phyloP scores from a whole-genome alignment of 2,113 vertebrate genomes.

The Tupaia chinensis region DNA sequence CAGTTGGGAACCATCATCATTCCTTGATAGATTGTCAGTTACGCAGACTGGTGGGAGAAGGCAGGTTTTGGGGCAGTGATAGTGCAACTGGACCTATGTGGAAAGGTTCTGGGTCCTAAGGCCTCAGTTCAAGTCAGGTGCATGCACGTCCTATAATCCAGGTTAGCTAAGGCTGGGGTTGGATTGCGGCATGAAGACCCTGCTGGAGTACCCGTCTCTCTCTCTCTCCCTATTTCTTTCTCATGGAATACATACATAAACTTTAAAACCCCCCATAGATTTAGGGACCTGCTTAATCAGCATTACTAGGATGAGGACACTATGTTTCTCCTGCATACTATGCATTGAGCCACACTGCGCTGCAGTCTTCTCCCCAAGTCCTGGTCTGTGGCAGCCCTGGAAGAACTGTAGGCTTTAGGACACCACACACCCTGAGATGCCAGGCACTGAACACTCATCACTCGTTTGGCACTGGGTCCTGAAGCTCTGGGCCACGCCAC shows the following conservation, averaged over 20 bases:
- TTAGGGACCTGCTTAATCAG: neutral
- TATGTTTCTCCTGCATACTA: neutral
- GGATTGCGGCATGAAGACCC: too few relatives aligned
- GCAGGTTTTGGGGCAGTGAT: too few relatives aligned
- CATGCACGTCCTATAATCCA: too few relatives aligned
- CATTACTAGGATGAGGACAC: neutral
- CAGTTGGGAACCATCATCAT: neutral
- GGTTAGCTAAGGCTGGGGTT: too few relatives aligned
- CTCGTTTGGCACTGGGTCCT: neutral
- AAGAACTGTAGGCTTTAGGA: neutral
- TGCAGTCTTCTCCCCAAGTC: neutral
- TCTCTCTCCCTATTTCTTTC: too few relatives aligned
- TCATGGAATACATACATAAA: too few relatives aligned
- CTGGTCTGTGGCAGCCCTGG: neutral
- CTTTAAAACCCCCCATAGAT: neutral
- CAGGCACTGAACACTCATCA: neutral
- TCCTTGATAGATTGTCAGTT: neutral
- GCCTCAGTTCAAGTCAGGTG: too few relatives aligned
- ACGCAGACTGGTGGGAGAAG: too few relatives aligned
- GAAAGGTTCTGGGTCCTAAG: too few relatives aligned
- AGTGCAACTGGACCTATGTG: too few relatives aligned
- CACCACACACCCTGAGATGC: neutral
- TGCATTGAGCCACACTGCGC: neutral
- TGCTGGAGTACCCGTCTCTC: too few relatives aligned
- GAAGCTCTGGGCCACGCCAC: neutral